These are phyloP conservation scores for Zaprionus kolodkinae DNA, from an alignment of 1,140 invertebrate species.

Conservation along the genomic window DNA sequence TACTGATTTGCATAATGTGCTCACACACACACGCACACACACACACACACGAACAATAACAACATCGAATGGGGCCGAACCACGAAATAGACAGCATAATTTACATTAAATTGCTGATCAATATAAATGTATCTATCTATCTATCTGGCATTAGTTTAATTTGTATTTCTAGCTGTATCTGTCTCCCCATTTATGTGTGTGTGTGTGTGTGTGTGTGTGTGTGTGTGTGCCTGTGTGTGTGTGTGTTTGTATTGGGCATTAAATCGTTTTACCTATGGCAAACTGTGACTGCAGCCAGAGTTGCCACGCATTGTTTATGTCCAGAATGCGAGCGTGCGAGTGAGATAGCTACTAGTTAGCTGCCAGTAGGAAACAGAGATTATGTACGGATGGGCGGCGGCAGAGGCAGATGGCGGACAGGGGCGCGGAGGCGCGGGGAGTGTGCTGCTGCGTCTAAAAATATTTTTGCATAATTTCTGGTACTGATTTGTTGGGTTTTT, in stretches of 20 bases:
- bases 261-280: constrained; percentile 63
- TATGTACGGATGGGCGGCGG: constrained; percentile 23
- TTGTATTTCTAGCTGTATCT: constrained; percentile 44
- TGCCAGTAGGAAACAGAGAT: constrained; percentile 17
- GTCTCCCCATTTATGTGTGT: constrained; percentile 17
- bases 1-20: constrained; percentile 76
- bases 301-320: constrained; percentile 25
- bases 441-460: constrained; percentile 44
- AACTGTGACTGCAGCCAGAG: constrained; percentile 23
- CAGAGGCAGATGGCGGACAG: too few species aligned
- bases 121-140: constrained; percentile 78
- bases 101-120: constrained; percentile 82
- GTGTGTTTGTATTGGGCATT: constrained; percentile 36
- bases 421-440: background rate
- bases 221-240: constrained; percentile 1
- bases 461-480: constrained; percentile 79
- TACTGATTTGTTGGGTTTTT: constrained; percentile 71
- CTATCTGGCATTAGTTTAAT: constrained; percentile 72
- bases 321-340: background rate
- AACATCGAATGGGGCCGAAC: constrained; percentile 21
- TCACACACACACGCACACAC: constrained; percentile 32
- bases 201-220: constrained; percentile 19
- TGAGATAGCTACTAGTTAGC: background rate
- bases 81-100: constrained; percentile 74
- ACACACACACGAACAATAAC: constrained; percentile 22